Conservation (phyloP, 2,113 vertebrate species). For the Bubalus kerabau region DNA sequence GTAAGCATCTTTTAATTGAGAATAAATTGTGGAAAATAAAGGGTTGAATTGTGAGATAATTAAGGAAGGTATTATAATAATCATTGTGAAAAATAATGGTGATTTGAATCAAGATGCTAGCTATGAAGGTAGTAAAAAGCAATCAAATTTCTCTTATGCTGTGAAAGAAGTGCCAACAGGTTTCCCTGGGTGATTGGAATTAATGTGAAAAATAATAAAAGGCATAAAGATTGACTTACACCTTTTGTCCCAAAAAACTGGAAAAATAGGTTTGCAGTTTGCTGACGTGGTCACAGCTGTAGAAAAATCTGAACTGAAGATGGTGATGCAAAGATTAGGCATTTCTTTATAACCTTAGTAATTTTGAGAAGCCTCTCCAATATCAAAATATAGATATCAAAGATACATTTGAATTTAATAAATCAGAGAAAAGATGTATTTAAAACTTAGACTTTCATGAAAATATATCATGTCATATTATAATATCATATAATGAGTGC, state of each 20-base stretch:
- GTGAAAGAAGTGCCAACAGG: not conserved
- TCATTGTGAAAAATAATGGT: not conserved
- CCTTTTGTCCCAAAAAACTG: not conserved
- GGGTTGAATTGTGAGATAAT: not conserved
- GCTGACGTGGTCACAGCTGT: not conserved
- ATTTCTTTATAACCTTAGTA: not conserved
- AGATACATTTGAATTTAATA: not conserved
- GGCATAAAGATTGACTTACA: not conserved
- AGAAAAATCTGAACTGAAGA: not conserved
- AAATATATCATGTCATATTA: not conserved
- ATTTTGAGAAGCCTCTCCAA: not conserved
- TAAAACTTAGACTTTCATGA: not conserved
- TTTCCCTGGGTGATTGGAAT: not conserved
- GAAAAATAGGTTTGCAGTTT: not conserved
- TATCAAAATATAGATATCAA: not conserved
- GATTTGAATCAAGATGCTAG: not conserved
- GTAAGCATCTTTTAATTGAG: not conserved
- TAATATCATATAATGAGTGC: not conserved
- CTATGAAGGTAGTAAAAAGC: not conserved
- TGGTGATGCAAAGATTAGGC: not conserved
- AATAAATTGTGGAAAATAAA: not conserved
- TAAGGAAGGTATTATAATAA: not conserved
- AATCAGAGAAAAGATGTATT: not conserved
- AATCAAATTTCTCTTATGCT: not conserved
- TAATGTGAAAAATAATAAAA: not conserved